Evolutionary conservation across 2,797 vertebrate genomes (phyloP).

Genomic region (Capromys pilorides): DNA sequence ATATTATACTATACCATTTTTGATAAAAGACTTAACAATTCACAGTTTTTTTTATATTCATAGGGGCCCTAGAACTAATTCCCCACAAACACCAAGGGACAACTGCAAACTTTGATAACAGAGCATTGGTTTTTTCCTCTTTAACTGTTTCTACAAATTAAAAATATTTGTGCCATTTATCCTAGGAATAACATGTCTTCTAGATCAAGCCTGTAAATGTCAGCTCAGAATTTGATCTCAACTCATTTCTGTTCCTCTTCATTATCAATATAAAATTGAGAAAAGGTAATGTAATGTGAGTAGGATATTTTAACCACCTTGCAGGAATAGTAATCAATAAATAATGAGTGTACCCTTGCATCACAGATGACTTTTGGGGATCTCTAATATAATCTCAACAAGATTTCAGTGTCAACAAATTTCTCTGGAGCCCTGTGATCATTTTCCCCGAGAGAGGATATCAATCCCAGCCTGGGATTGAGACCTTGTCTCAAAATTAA

Average conservation of each 20-base stretch:
- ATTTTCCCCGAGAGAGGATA: not conserved
- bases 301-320: not conserved
- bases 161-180: not conserved
- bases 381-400: not conserved
- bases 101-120: not conserved
- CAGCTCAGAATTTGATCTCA: not conserved
- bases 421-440: not conserved
- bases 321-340: not conserved
- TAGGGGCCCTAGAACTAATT: not conserved
- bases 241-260: not conserved
- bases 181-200: not conserved
- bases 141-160: not conserved
- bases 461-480: not conserved
- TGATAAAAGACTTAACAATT: not conserved
- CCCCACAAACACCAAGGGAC: not conserved
- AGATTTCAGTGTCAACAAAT: not conserved
- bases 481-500: not conserved
- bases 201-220: not conserved
- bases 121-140: slow-evolving; percentile 6
- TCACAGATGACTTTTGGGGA: not conserved
- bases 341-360: not conserved
- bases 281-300: not conserved
- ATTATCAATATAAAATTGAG: not conserved
- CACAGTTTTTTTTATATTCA: not conserved
- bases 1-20: not conserved